Conservation (phyloP, 1,140 invertebrate genomes). For the Delia radicum region DNA sequence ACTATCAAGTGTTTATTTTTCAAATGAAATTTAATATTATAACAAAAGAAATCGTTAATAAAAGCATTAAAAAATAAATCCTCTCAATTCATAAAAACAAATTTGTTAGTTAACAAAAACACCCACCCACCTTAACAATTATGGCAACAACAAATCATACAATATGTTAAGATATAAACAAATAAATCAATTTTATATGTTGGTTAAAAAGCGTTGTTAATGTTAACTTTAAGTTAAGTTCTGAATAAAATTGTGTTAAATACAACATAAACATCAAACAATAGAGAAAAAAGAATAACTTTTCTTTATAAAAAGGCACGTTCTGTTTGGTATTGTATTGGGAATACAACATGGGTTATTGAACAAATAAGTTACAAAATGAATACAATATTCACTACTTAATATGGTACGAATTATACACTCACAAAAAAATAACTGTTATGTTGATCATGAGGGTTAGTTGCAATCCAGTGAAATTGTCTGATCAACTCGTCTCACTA, state of each 20-base stretch:
- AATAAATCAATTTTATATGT: not conserved
- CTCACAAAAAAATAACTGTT: not conserved
- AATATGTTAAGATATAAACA: not conserved
- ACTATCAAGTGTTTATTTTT: not conserved
- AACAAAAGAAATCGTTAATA: not conserved
- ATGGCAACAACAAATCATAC: not conserved
- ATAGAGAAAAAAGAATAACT: not conserved
- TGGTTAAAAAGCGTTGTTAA: not conserved
- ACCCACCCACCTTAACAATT: not conserved
- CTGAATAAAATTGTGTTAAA: not conserved
- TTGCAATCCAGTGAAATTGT: too few relatives aligned
- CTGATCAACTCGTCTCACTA: too few relatives aligned
- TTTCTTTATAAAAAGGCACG: not conserved
- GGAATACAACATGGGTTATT: not conserved
- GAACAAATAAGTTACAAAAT: not conserved
- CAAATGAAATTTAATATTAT: not conserved
- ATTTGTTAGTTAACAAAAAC: not conserved
- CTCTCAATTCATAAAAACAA: not conserved
- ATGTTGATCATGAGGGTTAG: not conserved
- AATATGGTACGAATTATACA: not conserved
- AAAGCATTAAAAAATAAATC: not conserved
- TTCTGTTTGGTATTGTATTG: not conserved
- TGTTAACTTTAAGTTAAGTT: too few relatives aligned
- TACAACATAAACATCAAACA: not conserved
- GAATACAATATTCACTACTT: not conserved